Evolutionary conservation across 2,797 vertebrate species (phyloP), one percentile per base, ranked within the genome.

Genomic region (Gadopsis bispinosus): DNA sequence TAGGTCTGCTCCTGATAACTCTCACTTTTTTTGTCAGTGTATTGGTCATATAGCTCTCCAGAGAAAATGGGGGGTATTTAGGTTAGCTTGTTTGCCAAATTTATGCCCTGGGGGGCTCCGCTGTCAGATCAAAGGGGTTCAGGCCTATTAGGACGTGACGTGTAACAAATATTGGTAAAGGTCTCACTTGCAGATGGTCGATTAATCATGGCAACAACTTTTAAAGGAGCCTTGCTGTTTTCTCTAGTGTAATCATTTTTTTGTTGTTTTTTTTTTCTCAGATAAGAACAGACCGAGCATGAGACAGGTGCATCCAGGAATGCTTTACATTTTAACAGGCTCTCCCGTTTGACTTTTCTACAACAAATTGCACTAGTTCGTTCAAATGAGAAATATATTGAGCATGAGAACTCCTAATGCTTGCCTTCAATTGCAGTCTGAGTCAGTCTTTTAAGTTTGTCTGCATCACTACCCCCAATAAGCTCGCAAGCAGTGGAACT

Each of bases 81-180:
- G 89, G 90, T 91, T 84, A 87, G 86, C 89, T 90, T 90, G 87
- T 91, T 93, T 88, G 88, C 86, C 84, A 80, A 83, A 84, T 26
- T 26, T 26, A 26, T 77, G 50, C 83, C 81, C 89, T 26, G 50
- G 66, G 87, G 88, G 88, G 37, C 77, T 77, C 61, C 69, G 16
- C 82, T 84, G 83, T 88, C 90, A 87, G 89, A 94, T 94, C 89
- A 93, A 91, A 92, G 83, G 45, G 64, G 71, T 59, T 77, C 69
- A 69, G 82, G 80, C 84, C 89, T 91, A 87, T 90, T 90, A 91
- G 84, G 84, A 88, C 83, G 83, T 83, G 79, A 92, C 77, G 35
- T 87, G 85, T 84, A 90, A 89, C 87, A 91, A 89, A 94, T 94
- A 93, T 95, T 94, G 91, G 94, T 93, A 92, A 91, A 92, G 88